Evolutionary conservation across 2,888 invertebrate genomes (phyloP).

Genomic region (Coelogynopora nodosa): DNA sequence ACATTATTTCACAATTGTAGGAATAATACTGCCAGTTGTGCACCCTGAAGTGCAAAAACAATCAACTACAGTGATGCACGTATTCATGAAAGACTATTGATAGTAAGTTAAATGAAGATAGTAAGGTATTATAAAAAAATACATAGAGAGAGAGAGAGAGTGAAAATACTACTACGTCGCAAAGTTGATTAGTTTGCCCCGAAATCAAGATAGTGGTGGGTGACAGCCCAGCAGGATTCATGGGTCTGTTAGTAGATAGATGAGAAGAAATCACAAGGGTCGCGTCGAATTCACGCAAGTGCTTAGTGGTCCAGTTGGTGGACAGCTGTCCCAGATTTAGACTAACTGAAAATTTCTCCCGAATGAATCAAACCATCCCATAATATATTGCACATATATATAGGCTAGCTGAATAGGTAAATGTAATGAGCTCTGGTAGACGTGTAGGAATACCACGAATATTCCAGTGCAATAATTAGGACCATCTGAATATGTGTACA

Average conservation of each 20-base stretch:
- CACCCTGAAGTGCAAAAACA: no score
- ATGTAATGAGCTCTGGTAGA: not conserved
- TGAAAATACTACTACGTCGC: not conserved
- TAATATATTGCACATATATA: not conserved
- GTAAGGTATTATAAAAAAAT: no score
- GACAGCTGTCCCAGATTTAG: conserved; percentile 17
- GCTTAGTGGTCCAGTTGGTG: not conserved
- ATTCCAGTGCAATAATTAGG: not conserved
- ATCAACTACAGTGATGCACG: no score
- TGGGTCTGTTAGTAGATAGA: not conserved
- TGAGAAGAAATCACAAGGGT: no score
- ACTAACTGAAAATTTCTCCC: not conserved
- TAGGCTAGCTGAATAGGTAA: not conserved
- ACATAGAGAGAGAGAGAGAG: not conserved
- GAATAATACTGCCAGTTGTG: no score
- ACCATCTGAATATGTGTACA: not conserved
- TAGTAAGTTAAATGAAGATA: no score
- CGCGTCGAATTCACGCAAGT: not conserved
- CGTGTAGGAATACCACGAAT: not conserved
- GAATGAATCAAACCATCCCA: not conserved
- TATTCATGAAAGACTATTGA: no score
- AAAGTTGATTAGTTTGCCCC: not conserved
- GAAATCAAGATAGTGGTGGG: conserved; percentile 14
- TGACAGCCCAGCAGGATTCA: not conserved
- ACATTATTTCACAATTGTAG: no score